phyloP scores from a whole-genome alignment of 1,140 invertebrate species.

The Drosophila prosaltans region DNA sequence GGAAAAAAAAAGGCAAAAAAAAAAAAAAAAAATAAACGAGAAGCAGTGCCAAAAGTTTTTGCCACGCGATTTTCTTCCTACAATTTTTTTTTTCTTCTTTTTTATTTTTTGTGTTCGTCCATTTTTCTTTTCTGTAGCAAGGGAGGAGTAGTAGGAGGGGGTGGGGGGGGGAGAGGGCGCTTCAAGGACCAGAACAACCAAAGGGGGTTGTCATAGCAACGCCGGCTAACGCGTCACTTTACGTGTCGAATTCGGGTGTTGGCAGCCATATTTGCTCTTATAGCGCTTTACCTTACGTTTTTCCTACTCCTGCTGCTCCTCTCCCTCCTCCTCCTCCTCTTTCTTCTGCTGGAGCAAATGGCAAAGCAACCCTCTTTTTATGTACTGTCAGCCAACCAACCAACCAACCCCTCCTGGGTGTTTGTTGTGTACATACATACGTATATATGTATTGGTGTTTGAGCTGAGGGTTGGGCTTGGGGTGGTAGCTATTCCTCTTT shows the following conservation, averaged over 20 bases:
- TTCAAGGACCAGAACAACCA: slow-evolving; percentile 21
- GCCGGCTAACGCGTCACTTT: slow-evolving; percentile 81
- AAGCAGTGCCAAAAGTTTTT: slow-evolving; percentile 42
- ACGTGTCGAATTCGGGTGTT: slow-evolving; percentile 83
- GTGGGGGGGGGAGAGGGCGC: no score
- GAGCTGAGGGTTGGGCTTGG: slow-evolving; percentile 23
- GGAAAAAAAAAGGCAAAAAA: slow-evolving; percentile 17
- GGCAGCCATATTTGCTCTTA: slow-evolving; percentile 83
- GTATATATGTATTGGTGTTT: not conserved
- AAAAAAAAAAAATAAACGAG: slow-evolving; percentile 9
- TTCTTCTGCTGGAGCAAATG: slow-evolving; percentile 15
- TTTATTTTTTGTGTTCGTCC: not conserved
- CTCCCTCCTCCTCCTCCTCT: no score
- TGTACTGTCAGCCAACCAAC: slow-evolving; percentile 13
- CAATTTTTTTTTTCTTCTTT: slow-evolving; percentile 22
- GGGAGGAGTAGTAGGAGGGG: not conserved
- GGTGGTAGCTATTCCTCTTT: slow-evolving; percentile 8
- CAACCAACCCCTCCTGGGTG: slow-evolving; percentile 11
- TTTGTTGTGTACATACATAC: slow-evolving; percentile 16
- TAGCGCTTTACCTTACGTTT: slow-evolving; percentile 76
- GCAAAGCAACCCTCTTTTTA: slow-evolving; percentile 37
- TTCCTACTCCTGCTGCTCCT: slow-evolving; percentile 25
- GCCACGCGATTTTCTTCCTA: slow-evolving; percentile 28
- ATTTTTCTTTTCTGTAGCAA: slow-evolving; percentile 15
- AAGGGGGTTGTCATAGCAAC: slow-evolving; percentile 75